phyloP scores from a whole-genome alignment of 2,888 invertebrate species.

The Euzophera pinguis region DNA sequence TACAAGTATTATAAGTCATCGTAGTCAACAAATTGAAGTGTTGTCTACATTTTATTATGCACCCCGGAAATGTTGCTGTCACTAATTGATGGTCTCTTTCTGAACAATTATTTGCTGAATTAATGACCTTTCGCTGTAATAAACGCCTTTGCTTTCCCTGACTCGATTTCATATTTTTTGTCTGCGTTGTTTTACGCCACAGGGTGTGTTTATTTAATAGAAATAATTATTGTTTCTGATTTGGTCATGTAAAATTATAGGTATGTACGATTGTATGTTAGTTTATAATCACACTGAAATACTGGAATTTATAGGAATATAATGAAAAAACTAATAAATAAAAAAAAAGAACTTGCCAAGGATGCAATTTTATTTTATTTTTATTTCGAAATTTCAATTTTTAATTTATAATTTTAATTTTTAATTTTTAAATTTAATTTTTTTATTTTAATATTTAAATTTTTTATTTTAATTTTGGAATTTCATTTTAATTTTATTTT shows the following conservation, averaged over 20 bases:
- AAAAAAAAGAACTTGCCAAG: no score
- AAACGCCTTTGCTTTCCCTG: slow-evolving; percentile 11
- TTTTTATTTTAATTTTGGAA: no score
- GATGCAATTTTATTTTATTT: no score
- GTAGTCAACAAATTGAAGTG: background rate
- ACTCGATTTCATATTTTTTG: slow-evolving; percentile 22
- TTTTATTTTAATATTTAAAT: no score
- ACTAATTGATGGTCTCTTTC: slow-evolving; percentile 33
- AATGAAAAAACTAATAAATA: no score
- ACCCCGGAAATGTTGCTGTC: slow-evolving; percentile 30
- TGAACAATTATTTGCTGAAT: slow-evolving; percentile 27
- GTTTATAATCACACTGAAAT: no score
- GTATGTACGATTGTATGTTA: no score
- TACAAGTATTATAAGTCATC: background rate
- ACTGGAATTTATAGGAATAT: no score
- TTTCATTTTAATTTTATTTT: no score
- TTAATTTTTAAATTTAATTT: no score
- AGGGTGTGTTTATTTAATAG: background rate
- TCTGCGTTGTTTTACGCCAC: background rate
- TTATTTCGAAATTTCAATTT: no score
- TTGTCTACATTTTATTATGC: slow-evolving; percentile 29
- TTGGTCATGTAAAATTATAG: background rate
- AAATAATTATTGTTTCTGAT: background rate
- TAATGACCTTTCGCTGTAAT: slow-evolving; percentile 29
- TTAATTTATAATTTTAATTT: no score